These are phyloP conservation scores for Neotoma lepida DNA, from an alignment of 2,113 vertebrate genomes.

Conservation along the genomic window DNA sequence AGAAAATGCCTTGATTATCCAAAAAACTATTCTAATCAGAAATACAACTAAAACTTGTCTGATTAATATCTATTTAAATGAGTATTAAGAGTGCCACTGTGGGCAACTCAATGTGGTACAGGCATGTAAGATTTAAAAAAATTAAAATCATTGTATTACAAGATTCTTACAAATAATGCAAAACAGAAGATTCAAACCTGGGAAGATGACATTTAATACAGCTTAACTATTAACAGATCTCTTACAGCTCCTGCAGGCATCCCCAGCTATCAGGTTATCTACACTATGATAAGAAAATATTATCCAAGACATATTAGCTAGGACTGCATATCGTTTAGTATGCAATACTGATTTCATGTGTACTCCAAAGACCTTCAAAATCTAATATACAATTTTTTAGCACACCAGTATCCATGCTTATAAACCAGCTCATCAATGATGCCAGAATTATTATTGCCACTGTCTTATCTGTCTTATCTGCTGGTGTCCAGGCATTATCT, in stretches of 20 bases:
- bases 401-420: background rate
- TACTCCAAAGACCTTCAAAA: background rate
- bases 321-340: background rate
- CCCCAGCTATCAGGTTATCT: background rate
- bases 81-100: slow-evolving; percentile 27
- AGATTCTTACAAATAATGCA: background rate
- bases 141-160: background rate
- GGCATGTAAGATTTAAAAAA: background rate
- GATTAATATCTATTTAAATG: slow-evolving; percentile 49
- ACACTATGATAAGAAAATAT: background rate
- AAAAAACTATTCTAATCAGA: slow-evolving; percentile 56
- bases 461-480: background rate
- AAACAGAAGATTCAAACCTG: background rate
- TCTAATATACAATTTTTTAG: background rate
- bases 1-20: slow-evolving; percentile 51
- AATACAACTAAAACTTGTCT: slow-evolving; percentile 24
- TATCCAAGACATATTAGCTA: background rate
- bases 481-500: background rate
- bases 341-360: background rate
- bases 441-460: background rate
- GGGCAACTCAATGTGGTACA: background rate
- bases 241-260: background rate
- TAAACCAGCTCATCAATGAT: background rate
- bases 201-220: background rate
- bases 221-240: background rate